phyloP scores from a whole-genome alignment of 2,888 invertebrate species.

The Phalangium opilio region DNA sequence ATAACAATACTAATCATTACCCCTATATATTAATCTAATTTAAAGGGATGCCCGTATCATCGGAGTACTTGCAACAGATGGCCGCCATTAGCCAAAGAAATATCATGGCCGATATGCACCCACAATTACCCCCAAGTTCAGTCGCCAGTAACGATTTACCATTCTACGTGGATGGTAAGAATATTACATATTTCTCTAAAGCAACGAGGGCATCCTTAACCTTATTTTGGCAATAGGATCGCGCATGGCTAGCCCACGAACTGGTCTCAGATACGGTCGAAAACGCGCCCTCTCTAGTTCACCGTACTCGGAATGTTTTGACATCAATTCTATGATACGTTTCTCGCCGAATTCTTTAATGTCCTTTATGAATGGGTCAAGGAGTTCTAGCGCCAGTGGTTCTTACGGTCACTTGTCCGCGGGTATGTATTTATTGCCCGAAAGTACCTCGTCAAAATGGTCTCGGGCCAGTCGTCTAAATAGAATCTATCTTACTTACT shows the following conservation, averaged over 20 bases:
- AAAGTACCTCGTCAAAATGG: not conserved
- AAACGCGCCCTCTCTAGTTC: slow-evolving; percentile 80
- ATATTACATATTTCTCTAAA: too few species aligned
- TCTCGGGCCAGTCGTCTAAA: not conserved
- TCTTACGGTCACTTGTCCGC: slow-evolving; percentile 94
- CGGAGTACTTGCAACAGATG: slow-evolving; percentile 42
- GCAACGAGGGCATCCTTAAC: too few species aligned
- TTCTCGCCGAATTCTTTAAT: slow-evolving; percentile 81
- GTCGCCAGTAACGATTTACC: slow-evolving; percentile 64
- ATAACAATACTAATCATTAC: too few species aligned
- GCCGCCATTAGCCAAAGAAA: slow-evolving; percentile 36
- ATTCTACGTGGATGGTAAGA: slow-evolving; percentile 73
- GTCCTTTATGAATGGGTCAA: slow-evolving; percentile 61
- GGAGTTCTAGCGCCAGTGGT: slow-evolving; percentile 78
- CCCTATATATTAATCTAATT: too few species aligned
- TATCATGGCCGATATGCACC: slow-evolving; percentile 25
- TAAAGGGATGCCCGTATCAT: slow-evolving; percentile 29
- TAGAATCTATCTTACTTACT: not conserved
- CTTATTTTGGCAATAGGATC: slow-evolving; percentile 37
- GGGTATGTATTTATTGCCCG: slow-evolving; percentile 37
- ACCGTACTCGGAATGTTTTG: slow-evolving; percentile 88
- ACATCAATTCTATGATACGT: slow-evolving; percentile 87
- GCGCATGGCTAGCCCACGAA: slow-evolving; percentile 51
- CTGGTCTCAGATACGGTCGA: slow-evolving; percentile 47
- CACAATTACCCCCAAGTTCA: slow-evolving; percentile 37